These are phyloP conservation scores for Clinocottus analis DNA, from an alignment of 2,113 vertebrate genomes.

Conservation along the genomic window DNA sequence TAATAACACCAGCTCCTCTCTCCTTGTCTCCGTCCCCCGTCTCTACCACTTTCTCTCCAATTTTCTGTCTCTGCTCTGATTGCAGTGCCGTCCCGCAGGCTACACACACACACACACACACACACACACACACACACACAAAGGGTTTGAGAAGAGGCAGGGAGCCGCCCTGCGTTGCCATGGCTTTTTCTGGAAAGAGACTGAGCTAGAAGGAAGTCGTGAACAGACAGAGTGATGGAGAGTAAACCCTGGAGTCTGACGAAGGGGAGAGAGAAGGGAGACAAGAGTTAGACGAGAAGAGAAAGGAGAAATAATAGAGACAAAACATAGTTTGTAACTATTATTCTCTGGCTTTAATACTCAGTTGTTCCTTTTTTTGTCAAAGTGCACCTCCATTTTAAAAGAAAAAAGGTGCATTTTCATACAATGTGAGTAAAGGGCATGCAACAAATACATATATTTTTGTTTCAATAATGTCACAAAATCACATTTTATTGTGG, in stretches of 20 bases:
- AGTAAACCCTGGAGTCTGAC: constrained; percentile 25
- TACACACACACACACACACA: constrained; percentile 12
- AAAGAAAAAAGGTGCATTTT: neutral
- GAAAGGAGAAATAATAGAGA: neutral
- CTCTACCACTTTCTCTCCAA: constrained; percentile 14
- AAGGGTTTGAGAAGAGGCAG: constrained; percentile 24
- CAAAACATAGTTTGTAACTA: constrained; percentile 2
- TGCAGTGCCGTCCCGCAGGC: constrained; percentile 36
- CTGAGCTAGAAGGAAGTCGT: constrained; percentile 30
- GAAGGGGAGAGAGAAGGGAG: neutral
- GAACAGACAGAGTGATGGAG: constrained; percentile 33
- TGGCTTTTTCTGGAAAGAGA: constrained; percentile 35
- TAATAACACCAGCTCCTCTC: constrained; percentile 40
- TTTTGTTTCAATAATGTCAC: neutral
- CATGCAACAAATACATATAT: no score
- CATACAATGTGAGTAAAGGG: no score
- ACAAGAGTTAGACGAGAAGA: neutral
- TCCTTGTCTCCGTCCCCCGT: constrained; percentile 18
- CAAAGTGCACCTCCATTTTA: neutral
- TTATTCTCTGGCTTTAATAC: constrained; percentile 2
- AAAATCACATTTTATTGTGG: neutral
- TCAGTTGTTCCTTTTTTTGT: constrained; percentile 3
- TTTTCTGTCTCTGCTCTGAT: constrained; percentile 48
- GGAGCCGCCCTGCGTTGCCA: constrained; percentile 38
- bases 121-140: constrained; percentile 24